These are phyloP conservation scores for Pegoplata infirma DNA, from an alignment of 2,888 invertebrate species.

Conservation along the genomic window DNA sequence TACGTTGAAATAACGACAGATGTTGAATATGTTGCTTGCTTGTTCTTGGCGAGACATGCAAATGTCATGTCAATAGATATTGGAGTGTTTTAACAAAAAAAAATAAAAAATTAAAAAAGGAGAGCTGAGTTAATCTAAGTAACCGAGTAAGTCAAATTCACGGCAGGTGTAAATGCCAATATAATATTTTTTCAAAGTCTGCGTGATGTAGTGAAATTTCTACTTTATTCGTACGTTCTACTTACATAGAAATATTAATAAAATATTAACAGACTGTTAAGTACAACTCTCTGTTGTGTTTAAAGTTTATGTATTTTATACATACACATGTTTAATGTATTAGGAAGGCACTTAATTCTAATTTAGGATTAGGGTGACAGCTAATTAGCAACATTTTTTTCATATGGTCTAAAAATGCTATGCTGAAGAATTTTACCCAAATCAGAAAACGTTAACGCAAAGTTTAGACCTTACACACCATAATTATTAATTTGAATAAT, in stretches of 20 bases:
- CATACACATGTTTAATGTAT: no score
- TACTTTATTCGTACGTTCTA: background rate
- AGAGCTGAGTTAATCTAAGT: background rate
- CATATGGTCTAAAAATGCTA: no score
- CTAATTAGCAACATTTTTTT: no score
- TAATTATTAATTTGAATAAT: no score
- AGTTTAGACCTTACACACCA: no score
- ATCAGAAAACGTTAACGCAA: no score
- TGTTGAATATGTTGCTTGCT: constrained; percentile 70
- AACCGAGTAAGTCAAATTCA: constrained; percentile 26
- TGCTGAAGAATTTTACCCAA: no score
- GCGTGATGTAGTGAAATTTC: constrained; percentile 45
- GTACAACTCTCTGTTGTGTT: constrained; percentile 23
- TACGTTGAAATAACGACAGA: constrained; percentile 70
- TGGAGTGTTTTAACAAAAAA: constrained; percentile 45
- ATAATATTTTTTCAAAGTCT: constrained; percentile 11
- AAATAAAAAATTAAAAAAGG: constrained; percentile 5
- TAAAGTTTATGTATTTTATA: no score
- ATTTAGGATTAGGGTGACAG: no score
- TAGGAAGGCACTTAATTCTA: no score
- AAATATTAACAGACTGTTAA: constrained; percentile 58
- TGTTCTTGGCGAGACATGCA: constrained; percentile 67
- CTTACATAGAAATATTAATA: constrained; percentile 46
- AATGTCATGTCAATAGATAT: constrained; percentile 65
- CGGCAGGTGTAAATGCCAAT: constrained; percentile 56